phyloP scores from a whole-genome alignment of 2,113 vertebrate species.

The Macquaria ambigua region DNA sequence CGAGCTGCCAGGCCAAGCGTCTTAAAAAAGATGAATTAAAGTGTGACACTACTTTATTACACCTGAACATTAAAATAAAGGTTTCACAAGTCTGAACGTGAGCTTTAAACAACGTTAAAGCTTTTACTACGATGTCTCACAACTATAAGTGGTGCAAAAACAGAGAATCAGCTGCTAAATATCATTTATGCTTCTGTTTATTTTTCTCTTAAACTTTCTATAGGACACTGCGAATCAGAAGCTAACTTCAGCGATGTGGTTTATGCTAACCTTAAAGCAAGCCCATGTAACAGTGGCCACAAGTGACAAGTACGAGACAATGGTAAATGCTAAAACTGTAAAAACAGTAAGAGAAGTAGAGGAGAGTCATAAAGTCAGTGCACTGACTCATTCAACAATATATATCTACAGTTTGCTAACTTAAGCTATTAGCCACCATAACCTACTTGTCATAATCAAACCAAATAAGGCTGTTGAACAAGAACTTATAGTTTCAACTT shows the following conservation, averaged over 20 bases:
- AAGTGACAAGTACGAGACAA: background rate
- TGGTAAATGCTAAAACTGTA: background rate
- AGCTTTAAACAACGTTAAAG: background rate
- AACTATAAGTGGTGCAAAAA: background rate
- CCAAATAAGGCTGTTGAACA: background rate
- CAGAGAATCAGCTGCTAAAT: background rate
- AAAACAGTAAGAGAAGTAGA: background rate
- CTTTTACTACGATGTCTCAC: background rate
- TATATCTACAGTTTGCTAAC: background rate
- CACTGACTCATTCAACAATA: background rate
- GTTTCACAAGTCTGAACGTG: background rate
- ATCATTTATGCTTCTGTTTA: background rate
- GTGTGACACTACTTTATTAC: background rate
- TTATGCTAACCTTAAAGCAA: background rate
- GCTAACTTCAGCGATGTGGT: background rate
- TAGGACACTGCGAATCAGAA: background rate
- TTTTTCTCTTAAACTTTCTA: background rate
- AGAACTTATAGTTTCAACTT: background rate
- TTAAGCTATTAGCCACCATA: background rate
- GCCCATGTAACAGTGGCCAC: background rate
- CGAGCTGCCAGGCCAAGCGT: background rate
- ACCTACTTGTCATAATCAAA: background rate
- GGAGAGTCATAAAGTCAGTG: background rate
- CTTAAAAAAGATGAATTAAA: constrained; percentile 18
- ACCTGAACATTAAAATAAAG: background rate